These are phyloP conservation scores for Plebejus argus DNA, from an alignment of 2,888 invertebrate genomes.

Conservation along the genomic window DNA sequence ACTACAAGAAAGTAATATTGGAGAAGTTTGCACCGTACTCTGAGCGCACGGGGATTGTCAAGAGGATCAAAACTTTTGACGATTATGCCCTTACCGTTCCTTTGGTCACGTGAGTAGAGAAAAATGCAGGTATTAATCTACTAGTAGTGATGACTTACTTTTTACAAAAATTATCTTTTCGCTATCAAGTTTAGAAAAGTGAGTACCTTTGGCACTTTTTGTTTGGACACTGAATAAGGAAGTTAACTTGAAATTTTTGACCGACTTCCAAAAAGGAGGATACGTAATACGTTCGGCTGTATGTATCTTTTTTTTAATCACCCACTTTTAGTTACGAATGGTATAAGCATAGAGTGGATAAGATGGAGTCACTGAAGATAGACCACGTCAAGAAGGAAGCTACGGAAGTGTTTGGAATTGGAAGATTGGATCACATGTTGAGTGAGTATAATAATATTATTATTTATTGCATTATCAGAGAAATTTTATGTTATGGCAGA, in stretches of 20 bases:
- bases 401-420: constrained; percentile 83
- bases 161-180: no score
- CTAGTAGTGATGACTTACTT: no score
- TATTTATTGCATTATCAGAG: no score
- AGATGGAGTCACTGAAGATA: constrained; percentile 77
- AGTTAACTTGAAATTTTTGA: not conserved
- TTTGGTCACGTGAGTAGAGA: constrained; percentile 56
- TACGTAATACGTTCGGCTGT: no score
- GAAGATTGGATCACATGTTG: constrained; percentile 85
- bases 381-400: constrained; percentile 75
- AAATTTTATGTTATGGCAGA: no score
- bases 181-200: no score
- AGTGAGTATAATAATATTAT: constrained; percentile 68
- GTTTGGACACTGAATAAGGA: not conserved
- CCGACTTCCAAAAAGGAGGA: no score
- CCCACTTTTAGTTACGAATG: constrained; percentile 77
- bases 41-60: constrained; percentile 86
- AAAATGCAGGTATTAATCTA: not conserved
- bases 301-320: no score
- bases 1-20: constrained; percentile 87
- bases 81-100: constrained; percentile 80
- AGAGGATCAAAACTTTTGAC: constrained; percentile 81
- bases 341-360: constrained; percentile 85
- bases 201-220: not conserved
- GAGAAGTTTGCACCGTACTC: constrained; percentile 90